Conservation (phyloP, 2,888 invertebrate genomes). For the Agriopis leucophaearia region DNA sequence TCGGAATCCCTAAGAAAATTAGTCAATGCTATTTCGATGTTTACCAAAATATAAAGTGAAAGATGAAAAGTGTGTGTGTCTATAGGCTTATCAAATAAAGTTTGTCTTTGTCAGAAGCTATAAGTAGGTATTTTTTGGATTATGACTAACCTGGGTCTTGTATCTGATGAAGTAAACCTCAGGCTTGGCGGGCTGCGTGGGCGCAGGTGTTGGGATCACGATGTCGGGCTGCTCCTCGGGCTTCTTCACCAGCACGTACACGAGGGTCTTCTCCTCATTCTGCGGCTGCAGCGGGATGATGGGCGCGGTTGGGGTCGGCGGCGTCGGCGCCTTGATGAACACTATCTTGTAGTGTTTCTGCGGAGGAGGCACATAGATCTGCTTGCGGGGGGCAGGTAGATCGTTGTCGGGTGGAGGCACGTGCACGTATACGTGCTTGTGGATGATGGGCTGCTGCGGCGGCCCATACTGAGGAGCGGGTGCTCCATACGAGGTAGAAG, state of each 20-base stretch:
- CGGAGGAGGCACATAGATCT: constrained; percentile 84
- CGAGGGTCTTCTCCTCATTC: constrained; percentile 95
- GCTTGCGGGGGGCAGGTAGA: constrained; percentile 88
- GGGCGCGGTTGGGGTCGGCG: constrained; percentile 88
- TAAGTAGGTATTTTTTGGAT: too few relatives aligned
- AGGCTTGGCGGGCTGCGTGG: constrained; percentile 95
- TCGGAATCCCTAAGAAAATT: too few relatives aligned
- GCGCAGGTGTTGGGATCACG: constrained; percentile 91
- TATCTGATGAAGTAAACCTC: constrained; percentile 97
- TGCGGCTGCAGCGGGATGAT: constrained; percentile 90
- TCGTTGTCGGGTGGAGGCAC: constrained; percentile 96
- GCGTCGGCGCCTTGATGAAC: constrained; percentile 91
- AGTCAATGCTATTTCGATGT: too few relatives aligned
- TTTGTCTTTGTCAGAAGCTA: too few relatives aligned
- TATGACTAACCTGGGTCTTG: constrained; percentile 90
- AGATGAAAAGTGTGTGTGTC: too few relatives aligned
- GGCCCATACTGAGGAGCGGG: constrained; percentile 90
- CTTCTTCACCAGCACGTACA: constrained; percentile 95
- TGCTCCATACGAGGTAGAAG: constrained; percentile 78
- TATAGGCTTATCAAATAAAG: neutral
- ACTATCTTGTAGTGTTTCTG: constrained; percentile 95
- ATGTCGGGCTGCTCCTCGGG: constrained; percentile 94
- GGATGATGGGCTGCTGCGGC: constrained; percentile 91
- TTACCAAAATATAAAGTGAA: too few relatives aligned
- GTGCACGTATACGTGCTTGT: constrained; percentile 96